A percentile compares a stretch with the other conserved stretches of the same genome.
Conservation (phyloP, 2,888 invertebrate species). For the Poecilus cupreus region DNA sequence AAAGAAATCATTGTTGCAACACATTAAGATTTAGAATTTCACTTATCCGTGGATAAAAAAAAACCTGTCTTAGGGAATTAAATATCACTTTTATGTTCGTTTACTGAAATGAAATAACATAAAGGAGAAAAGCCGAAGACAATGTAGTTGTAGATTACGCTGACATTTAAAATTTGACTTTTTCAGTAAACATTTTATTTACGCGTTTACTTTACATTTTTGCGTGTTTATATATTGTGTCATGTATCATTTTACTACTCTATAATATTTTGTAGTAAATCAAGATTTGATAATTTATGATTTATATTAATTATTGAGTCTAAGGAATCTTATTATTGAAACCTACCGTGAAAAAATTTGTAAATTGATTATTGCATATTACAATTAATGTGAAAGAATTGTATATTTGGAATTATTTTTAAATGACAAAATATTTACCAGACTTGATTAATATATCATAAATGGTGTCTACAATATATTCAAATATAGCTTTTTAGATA, state of each 20-base stretch:
- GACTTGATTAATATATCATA: neutral
- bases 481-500: neutral
- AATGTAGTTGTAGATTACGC: neutral
- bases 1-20: no score
- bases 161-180: neutral
- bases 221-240: slow-evolving; percentile 21
- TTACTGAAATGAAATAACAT: neutral
- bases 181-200: slow-evolving; percentile 28
- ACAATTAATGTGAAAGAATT: no score
- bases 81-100: no score
- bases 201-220: neutral
- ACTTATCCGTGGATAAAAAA: no score
- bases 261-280: slow-evolving; percentile 11
- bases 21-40: no score
- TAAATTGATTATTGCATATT: no score
- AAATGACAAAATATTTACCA: neutral
- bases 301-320: slow-evolving; percentile 21
- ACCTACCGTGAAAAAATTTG: no score
- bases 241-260: slow-evolving; percentile 2
- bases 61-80: no score
- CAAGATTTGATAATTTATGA: neutral
- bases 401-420: neutral
- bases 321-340: no score
- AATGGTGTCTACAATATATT: neutral
- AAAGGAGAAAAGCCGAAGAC: neutral